Conservation (phyloP, 2,113 vertebrate species). For the Lophotis ruficrista region DNA sequence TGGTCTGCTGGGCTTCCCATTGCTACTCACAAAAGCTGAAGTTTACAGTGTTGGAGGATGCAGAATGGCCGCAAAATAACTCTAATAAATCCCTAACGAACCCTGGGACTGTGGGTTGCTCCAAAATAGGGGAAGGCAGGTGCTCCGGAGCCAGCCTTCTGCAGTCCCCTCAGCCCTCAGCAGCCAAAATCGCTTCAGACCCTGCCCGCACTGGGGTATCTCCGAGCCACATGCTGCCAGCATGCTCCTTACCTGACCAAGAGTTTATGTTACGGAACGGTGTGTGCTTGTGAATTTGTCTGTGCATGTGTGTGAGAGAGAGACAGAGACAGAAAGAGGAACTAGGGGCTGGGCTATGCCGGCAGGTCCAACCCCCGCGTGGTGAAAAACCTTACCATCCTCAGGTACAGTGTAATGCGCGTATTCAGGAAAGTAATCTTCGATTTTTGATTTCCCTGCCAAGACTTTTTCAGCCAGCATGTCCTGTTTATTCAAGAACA, state of each 20-base stretch:
- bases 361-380: neutral
- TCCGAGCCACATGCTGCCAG: fast-evolving
- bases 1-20: neutral
- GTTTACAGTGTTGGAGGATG: neutral
- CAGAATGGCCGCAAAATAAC: neutral
- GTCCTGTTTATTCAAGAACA: slow-evolving; percentile 99
- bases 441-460: slow-evolving; percentile 99
- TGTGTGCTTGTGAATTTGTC: neutral
- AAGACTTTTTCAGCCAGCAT: slow-evolving; percentile 99
- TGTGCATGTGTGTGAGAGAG: neutral
- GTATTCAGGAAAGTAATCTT: slow-evolving; percentile 99
- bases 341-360: neutral
- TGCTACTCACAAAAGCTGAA: neutral
- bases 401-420: slow-evolving; percentile 95
- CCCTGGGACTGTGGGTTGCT: neutral
- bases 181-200: neutral
- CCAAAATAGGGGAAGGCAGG: neutral
- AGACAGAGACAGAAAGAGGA: neutral
- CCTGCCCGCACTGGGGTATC: neutral
- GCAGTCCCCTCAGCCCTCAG: too few relatives aligned
- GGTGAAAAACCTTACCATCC: slow-evolving; percentile 84
- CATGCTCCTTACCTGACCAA: neutral
- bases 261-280: neutral
- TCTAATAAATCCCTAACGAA: neutral
- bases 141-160: neutral